Evolutionary conservation across 2,888 invertebrate species (phyloP), one percentile per base, ranked within the genome.

Genomic region (Drosophila pullipes): DNA sequence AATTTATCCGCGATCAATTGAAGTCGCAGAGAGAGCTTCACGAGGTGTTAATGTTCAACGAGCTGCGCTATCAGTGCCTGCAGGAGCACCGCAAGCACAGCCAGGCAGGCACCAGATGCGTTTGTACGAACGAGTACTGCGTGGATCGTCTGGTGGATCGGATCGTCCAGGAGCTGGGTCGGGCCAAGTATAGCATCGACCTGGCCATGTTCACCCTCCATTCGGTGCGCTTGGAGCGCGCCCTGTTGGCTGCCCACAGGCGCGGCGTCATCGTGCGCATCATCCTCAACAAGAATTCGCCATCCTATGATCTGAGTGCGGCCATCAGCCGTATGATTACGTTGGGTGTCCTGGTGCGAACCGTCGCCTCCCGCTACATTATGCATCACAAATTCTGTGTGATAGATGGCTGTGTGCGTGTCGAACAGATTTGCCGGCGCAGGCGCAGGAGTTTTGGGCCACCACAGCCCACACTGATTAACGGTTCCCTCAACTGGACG

Each of bases 351-450:
- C n/a, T 57, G n/a, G 57, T 57, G 57, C 57, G 57, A n/a, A 37
- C 57, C n/a, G 5, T 57, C n/a, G n/a, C 39, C 13, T 57, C 57
- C 28, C 39, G n/a, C 13, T 9, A n/a, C 28, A 28, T 57, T 28
- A 57, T 57, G 57, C 57, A 57, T 39, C 57, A 57, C 28, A 57
- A 57, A 41, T 57, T 57, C 9, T 57, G 57, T 57, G 57, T 57
- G 39, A 39, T 57, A n/a, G 57, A 57, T 28, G 57, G 57, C 5
- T 3, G 4, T 13, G n/a, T 28, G 4, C 28, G 57, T 30, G 57
- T 39, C 37, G 28, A 39, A 9, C 2, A 57, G n/a, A 39, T 57
- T n/a, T 39, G 37, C 28, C 18, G 39, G n/a, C 5, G 57, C 3
- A 39, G 28, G 57, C n/a, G 3, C n/a, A 39, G 28, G 9, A 25